phyloP scores from a whole-genome alignment of 2,113 vertebrate genomes.

The Rhizomys pruinosus region DNA sequence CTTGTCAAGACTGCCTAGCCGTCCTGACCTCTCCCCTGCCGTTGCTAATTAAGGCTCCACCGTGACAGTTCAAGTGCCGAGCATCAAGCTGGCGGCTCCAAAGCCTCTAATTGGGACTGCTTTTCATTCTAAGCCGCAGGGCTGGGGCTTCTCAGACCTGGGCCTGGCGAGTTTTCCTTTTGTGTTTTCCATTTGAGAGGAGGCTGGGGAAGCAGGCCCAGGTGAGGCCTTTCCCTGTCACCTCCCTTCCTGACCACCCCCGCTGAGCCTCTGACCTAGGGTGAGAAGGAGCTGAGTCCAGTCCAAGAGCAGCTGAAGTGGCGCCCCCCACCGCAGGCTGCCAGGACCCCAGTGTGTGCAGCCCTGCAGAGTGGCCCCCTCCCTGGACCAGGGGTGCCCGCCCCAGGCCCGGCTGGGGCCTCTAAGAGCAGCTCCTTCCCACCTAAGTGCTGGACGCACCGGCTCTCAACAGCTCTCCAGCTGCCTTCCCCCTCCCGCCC shows the following conservation, averaged over 20 bases:
- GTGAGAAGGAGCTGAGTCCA: neutral
- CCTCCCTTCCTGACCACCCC: neutral
- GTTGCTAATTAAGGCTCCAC: conserved; percentile 96
- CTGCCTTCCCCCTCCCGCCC: conserved; percentile 71
- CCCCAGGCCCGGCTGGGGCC: neutral
- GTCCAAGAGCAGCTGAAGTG: neutral
- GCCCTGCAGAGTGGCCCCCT: neutral
- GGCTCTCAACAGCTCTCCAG: conserved; percentile 61
- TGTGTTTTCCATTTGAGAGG: conserved; percentile 70
- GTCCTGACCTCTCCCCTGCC: conserved; percentile 92
- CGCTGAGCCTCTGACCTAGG: neutral
- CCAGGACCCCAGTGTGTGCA: neutral
- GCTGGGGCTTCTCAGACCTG: conserved; percentile 84
- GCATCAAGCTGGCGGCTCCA: conserved; percentile 88
- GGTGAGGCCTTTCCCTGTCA: neutral
- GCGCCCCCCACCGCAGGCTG: neutral
- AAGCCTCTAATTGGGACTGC: conserved; percentile 93
- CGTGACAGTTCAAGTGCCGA: conserved; percentile 94
- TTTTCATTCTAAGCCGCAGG: conserved; percentile 71
- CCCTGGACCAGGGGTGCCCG: neutral
- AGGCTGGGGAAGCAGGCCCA: neutral
- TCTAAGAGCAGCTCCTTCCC: conserved; percentile 12
- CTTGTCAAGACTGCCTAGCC: conserved; percentile 90
- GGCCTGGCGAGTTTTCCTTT: conserved; percentile 78
- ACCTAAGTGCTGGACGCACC: conserved; percentile 66